Conservation (phyloP, 2,888 invertebrate species). For the Auanema sp. region DNA sequence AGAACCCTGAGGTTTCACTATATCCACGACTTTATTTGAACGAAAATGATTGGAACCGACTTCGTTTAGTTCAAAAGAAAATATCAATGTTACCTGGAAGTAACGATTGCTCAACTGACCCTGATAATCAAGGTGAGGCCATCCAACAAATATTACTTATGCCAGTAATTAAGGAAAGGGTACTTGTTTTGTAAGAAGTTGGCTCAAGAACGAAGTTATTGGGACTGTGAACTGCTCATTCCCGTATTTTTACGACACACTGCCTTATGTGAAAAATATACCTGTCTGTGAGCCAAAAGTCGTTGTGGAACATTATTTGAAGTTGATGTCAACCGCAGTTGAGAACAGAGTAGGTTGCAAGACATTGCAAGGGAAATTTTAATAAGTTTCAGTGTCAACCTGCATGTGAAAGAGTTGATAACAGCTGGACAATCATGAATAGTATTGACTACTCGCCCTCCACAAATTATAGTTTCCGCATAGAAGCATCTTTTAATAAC, state of each 20-base stretch:
- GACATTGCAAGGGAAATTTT: neutral
- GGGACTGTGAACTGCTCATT: constrained; percentile 37
- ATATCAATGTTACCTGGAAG: constrained; percentile 18
- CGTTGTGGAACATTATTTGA: constrained; percentile 28
- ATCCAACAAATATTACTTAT: too few species aligned
- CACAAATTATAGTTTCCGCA: constrained; percentile 31
- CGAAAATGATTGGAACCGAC: constrained; percentile 37
- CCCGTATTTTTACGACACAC: constrained; percentile 32
- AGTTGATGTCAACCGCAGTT: constrained; percentile 24
- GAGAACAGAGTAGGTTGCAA: constrained; percentile 11
- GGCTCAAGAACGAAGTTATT: constrained; percentile 29
- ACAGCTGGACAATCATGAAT: constrained; percentile 25
- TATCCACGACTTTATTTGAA: constrained; percentile 41
- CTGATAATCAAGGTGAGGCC: constrained; percentile 12
- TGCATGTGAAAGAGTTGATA: constrained; percentile 32
- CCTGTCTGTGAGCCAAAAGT: constrained; percentile 31
- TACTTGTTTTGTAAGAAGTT: constrained; percentile 39
- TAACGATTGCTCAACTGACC: constrained; percentile 12
- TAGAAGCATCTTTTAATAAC: constrained; percentile 39
- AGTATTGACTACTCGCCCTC: constrained; percentile 33
- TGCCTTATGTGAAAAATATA: constrained; percentile 20
- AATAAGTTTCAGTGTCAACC: constrained; percentile 26
- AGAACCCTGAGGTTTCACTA: constrained; percentile 23
- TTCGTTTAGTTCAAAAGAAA: constrained; percentile 29
- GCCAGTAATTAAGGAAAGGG: constrained; percentile 38